Conservation (phyloP, 2,797 vertebrate species). For the Neostethus bicornis region DNA sequence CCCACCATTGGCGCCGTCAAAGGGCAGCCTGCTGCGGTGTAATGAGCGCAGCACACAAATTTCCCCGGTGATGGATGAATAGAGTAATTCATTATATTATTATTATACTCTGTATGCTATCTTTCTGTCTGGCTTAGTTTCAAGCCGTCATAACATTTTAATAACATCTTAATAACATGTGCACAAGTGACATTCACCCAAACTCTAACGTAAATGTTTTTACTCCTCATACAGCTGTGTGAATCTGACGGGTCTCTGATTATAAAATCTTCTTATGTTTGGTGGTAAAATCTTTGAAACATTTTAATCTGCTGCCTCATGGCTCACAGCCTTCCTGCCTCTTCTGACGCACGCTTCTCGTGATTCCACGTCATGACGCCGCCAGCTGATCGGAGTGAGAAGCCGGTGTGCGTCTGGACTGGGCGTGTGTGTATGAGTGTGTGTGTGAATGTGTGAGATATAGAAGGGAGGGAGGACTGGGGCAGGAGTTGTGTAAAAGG, state of each 20-base stretch:
- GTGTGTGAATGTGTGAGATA: conserved; percentile 45
- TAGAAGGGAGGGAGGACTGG: conserved; percentile 30
- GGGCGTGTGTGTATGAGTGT: conserved; percentile 57
- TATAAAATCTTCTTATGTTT: conserved; percentile 5
- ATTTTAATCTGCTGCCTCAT: conserved; percentile 34
- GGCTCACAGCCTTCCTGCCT: conserved; percentile 16
- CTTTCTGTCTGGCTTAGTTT: too few species aligned
- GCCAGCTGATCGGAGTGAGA: conserved; percentile 93
- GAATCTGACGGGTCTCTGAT: not conserved
- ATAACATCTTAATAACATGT: too few species aligned
- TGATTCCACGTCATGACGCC: conserved; percentile 84
- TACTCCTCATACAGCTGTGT: too few species aligned
- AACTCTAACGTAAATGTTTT: too few species aligned
- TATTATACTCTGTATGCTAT: too few species aligned
- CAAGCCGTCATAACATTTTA: too few species aligned
- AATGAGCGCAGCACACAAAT: too few species aligned
- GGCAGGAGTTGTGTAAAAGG: conserved; percentile 71
- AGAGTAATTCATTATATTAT: too few species aligned
- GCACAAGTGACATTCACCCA: too few species aligned
- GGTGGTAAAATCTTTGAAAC: not conserved
- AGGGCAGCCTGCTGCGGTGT: too few species aligned
- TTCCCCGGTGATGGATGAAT: too few species aligned
- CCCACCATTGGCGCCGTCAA: too few species aligned
- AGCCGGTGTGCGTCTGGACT: conserved; percentile 75
- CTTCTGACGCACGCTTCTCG: conserved; percentile 71